phyloP scores from a whole-genome alignment of 1,140 invertebrate genomes.

The Microplitis mediator region DNA sequence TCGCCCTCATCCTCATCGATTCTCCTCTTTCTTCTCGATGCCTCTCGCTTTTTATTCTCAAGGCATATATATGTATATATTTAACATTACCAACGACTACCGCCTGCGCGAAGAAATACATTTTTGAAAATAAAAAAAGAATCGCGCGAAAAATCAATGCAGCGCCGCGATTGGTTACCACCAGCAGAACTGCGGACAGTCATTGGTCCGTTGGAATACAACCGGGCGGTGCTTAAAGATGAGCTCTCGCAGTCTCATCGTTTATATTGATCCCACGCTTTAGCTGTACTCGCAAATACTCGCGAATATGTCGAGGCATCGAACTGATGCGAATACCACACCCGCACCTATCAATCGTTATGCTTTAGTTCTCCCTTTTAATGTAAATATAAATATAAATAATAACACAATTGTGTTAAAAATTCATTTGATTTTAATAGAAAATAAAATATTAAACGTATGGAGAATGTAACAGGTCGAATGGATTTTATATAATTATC shows the following conservation, averaged over 20 bases:
- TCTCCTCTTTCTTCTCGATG: slow-evolving; percentile 30
- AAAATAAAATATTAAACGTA: no score
- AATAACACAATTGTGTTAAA: neutral
- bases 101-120: slow-evolving; percentile 52
- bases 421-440: no score
- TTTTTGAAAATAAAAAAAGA: slow-evolving; percentile 45
- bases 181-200: slow-evolving; percentile 8
- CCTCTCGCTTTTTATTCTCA: slow-evolving; percentile 17
- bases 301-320: slow-evolving; percentile 22
- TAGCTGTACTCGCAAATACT: slow-evolving; percentile 22
- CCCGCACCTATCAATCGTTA: neutral
- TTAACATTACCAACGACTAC: neutral
- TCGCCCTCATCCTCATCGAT: slow-evolving; percentile 46
- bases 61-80: no score
- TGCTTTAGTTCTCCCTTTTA: neutral
- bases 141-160: slow-evolving; percentile 56
- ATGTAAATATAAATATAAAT: neutral
- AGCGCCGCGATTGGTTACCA: slow-evolving; percentile 43
- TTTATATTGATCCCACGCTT: slow-evolving; percentile 60
- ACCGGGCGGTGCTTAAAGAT: slow-evolving; percentile 60
- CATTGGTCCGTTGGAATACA: slow-evolving; percentile 35
- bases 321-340: slow-evolving; percentile 28
- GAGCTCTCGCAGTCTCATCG: slow-evolving; percentile 62
- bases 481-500: neutral
- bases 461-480: neutral